Evolutionary conservation across 2,113 vertebrate species (phyloP), one percentile per base, ranked within the genome.

Genomic region (Ondatra zibethicus): DNA sequence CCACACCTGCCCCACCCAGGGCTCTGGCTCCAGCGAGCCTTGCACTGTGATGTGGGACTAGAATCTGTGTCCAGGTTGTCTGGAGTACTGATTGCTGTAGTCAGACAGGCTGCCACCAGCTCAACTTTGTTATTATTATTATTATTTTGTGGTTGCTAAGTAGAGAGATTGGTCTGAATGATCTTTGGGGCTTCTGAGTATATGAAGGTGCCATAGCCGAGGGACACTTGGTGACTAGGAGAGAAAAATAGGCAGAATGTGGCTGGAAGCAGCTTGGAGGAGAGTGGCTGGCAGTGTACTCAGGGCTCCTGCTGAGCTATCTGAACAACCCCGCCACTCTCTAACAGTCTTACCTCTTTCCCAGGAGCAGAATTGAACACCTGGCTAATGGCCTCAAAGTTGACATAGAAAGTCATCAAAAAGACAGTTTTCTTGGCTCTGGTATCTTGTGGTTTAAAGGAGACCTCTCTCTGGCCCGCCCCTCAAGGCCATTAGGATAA

Each of bases 401-500:
- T 36, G 70, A 92, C 50, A 14, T 39, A 58, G 70, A 31, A 58
- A 77, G 89, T 33, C 63, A 36, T 73, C 23, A 12, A 12, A 47
- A 72, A 88, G 68, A 92, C 29, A 61, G 63, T 19, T 76, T 58
- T 94, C 58, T 96, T 87, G 84, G 80, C 58, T 94, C 45, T 31
- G n/a, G 7, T 25, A 21, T 80, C 87, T 82, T 84, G 5, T 70
- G 47, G 76, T 96, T 85, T 92, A 78, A 91, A 94, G 76, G 94
- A 85, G 91, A 91, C 89, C 82, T 55, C 88, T 96, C 61, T 89
- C 23, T 23, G 87, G 87, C 78, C 47, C 14, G 77, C 88, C 82
- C 45, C 23, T 19, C 39, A n/a, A 95, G 92, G 89, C 82, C 96
- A 88, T 95, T 66, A 94, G 73, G 81, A 55, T 94, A 58, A 94